Base-by-base conservation (phyloP, 2,797 vertebrate genomes). In the Xerus rutilus region DNA sequence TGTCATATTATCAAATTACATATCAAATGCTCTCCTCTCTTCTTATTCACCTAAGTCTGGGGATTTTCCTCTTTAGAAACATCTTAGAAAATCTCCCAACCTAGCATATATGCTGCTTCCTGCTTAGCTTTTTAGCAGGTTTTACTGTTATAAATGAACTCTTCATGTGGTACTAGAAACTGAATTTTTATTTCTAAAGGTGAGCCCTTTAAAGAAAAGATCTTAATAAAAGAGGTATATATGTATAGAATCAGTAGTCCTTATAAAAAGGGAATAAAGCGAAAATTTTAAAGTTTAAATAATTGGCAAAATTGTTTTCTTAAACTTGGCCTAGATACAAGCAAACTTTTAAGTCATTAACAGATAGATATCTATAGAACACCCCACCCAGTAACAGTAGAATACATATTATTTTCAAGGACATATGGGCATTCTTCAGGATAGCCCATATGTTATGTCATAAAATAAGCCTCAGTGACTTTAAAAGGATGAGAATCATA, bases 1-100 rank as follows among this genome's bases (percentile, higher is more conserved):
- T 97, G 97, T 96, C 77, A 54, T 43, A 90, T 95, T 96, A 95
- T 97, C 95, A 96, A 87, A 82, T 97, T 88, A 95, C 97, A 91
- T 84, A 93, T 94, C 95, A 93, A 2, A 86, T 96, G 54, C 25
- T 86, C 62, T 92, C 13, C 43, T 92, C 77, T 95, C 59, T 84
- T 90, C 90, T 95, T 90, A 83, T 3, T 93, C 35, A 94, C 86
- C 45, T 92, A 94, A 45, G 91, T 76, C 59, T 91, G 94, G 69
- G 70, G 88, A 93, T 85, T 94, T 94, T 84, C 78, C 59, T 93
- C 70, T 95, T 95, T 87, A 93, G 77, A 96, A 88, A 49, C 43
- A 47, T 93, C 57, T 92, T 89, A 76, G 94, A 78, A 97, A 95
- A 83, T 90, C 77, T 94, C 62, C 54, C 30, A 28, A 82, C 39